Base-by-base conservation (phyloP, 1,140 invertebrate genomes). In the Zaprionus nigranus region DNA sequence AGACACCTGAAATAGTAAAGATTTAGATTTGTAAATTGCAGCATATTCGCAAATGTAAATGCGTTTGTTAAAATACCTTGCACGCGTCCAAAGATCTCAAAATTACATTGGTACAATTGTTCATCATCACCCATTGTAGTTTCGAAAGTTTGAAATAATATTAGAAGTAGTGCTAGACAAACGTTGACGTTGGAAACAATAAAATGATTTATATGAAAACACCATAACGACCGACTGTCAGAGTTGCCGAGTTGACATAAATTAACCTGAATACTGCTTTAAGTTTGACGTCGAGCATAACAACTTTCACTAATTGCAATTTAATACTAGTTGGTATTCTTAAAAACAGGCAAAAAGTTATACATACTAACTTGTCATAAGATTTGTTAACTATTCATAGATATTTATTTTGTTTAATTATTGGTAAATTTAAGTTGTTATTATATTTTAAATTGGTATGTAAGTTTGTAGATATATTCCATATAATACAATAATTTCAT, bases 1-100 rank as follows among this genome's bases (percentile, higher is more conserved):
- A n/a, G 12, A 94, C 94, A 17, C 59, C 56, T 58, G n/a, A 30
- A 58, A 58, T 34, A 17, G 7, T 5, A 9, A 0, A 13, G 9
- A 36, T 12, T 17, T 17, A 7, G 28, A 36, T 51, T 11, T 5
- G 4, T 17, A 22, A 58, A 34, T 46, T 46, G n/a, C 7, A 46
- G n/a, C 9, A 5, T 22, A 36, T 34, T 58, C 11, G n/a, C 40
- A 46, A 46, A 46, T 24, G 46, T 20, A 12, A 17, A 20, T 24
- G 20, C 20, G 46, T 13, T 24, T 51, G 11, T 20, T 9, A 13
- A 51, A 34, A 58, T 58, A 58, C 56, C 59, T 62, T 62, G 59
- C 38, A 62, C 59, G 7, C 17, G 40, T 4, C 59, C 59, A 49
- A 62, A 62, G 2, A 46, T 40, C 22, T 62, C 59, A 17, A 62